Base-by-base conservation (phyloP, 2,797 vertebrate species). In the Phoebastria nigripes region DNA sequence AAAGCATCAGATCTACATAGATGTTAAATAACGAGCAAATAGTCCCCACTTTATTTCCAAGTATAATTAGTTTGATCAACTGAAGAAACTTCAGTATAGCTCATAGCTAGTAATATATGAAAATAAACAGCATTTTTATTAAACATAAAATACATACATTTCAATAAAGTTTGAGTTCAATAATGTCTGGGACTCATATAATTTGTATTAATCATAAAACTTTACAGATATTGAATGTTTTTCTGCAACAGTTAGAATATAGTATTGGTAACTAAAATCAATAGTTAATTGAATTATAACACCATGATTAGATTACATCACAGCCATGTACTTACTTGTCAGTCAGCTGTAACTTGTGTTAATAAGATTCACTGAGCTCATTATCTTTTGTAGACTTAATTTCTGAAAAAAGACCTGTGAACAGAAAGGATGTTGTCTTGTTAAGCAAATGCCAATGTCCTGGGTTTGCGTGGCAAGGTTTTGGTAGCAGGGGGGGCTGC, bases 341-440 rank as follows among this genome's bases (percentile, higher is more conserved):
- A 96, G 87, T 96, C 85, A 88, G 35, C 41, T 90, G 79, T 82
- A 97, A 89, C 93, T 95, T 93, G 55, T 90, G 61, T 78, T 97
- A 97, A 96, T 95, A 96, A 95, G 81, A 96, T 93, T 94, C 95
- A 93, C 22, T 11, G 79, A 93, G 59, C 92, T 96, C 65, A 94
- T 97, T 97, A 96, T 94, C 80, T 89, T 96, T 61, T 81, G 79
- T 86, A 92, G 78, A 89, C 79, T 67, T 97, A 94, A 96, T 92
- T 95, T 92, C 88, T 84, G 74, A 83, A 92, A 90, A 94, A 84
- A 83, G 71, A 89, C 65, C 61, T 93, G 37, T 89, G 86, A 91
- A 90, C 46, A 86, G 62, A 96, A 96, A 95, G 51, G 74, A 88
- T 90, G 56, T 84, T 94, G 59, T 81, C 77, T 83, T 91, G 61